Base-by-base conservation (phyloP, 2,113 vertebrate species). In the Plecotus auritus region DNA sequence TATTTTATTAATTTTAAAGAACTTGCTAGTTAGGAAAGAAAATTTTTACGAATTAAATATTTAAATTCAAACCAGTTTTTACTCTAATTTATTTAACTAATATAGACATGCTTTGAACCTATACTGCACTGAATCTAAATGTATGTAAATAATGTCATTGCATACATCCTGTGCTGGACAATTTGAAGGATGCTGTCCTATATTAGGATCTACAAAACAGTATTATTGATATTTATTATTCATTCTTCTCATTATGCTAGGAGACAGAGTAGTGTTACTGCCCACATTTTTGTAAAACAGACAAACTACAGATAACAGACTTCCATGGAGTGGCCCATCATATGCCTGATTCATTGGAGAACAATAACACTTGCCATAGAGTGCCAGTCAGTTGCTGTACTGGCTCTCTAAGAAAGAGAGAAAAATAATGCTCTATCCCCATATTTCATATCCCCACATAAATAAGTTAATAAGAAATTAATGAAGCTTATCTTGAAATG, bases 401-500 rank as follows among this genome's bases (percentile, higher is more conserved):
- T 77, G 42, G 11, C 30, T 80, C 8, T 81, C 26, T 74, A 18
- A 91, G 35, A 78, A 82, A 90, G 9, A 56, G 22, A 37, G 28
- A 91, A 88, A 73, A 82, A 91, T 56, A 64, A 80, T 91, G 30
- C 84, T 54, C 30, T 16, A 92, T 66, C 2, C 12, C 10, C 76
- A 47, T 9, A 95, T 54, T 80, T 73, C 20, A 56, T 56, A 56
- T 56, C 18, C 20, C 54, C 54, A 56, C 22, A 47, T 40, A 97
- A 96, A 72, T 91, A 73, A 83, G 9, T 42, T 91, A 81, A 77
- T 89, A 40, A 92, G 37, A 91, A 93, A 85, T 82, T 74, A 83
- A 88, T 45, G 7, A 40, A 66, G 76, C 49, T 69, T 88, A 26
- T 5, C 35, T 84, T 90, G 32, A 88, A 72, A 72, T 35, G 13